phyloP scores from a whole-genome alignment of 1,140 invertebrate species.

The Drosophila ananassae region DNA sequence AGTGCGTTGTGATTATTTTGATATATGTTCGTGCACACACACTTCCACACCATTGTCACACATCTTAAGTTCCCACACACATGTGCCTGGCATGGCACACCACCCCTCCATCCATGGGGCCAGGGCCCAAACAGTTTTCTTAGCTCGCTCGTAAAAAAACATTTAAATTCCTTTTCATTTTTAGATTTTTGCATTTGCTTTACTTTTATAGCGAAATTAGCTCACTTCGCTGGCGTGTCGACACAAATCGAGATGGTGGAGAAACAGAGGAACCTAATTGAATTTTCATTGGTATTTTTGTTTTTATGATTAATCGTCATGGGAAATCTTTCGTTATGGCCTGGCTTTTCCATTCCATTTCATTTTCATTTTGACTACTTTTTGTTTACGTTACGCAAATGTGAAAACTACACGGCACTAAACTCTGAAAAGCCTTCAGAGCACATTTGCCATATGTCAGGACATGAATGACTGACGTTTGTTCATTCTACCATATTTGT shows the following conservation, averaged over 20 bases:
- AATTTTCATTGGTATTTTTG: conserved; percentile 71
- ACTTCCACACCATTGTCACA: conserved; percentile 23
- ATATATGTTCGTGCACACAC: conserved; percentile 43
- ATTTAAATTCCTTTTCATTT: conserved; percentile 61
- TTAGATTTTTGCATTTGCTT: conserved; percentile 51
- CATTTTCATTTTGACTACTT: conserved; percentile 10
- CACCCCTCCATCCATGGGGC: conserved; percentile 8
- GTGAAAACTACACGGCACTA: conserved; percentile 53
- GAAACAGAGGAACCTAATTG: conserved; percentile 62
- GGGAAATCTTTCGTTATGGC: conserved; percentile 52
- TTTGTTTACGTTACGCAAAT: conserved; percentile 56
- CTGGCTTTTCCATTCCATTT: conserved; percentile 35
- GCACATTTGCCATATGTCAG: conserved; percentile 53
- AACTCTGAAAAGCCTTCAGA: conserved; percentile 40
- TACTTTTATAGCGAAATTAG: conserved; percentile 58
- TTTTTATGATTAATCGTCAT: conserved; percentile 80
- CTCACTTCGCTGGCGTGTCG: conserved; percentile 52
- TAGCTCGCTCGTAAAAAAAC: conserved; percentile 56
- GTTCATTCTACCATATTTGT: conserved; percentile 38
- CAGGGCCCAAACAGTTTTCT: conserved; percentile 4
- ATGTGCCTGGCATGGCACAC: conserved; percentile 41
- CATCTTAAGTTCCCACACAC: conserved; percentile 39
- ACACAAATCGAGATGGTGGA: conserved; percentile 27
- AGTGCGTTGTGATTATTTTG: conserved; percentile 67
- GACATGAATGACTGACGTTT: conserved; percentile 59